Percentiles rank a stretch among this genome's conserved stretches.
These are phyloP conservation scores for Florisuga fusca DNA, from an alignment of 2,797 vertebrate species.

Conservation along the genomic window DNA sequence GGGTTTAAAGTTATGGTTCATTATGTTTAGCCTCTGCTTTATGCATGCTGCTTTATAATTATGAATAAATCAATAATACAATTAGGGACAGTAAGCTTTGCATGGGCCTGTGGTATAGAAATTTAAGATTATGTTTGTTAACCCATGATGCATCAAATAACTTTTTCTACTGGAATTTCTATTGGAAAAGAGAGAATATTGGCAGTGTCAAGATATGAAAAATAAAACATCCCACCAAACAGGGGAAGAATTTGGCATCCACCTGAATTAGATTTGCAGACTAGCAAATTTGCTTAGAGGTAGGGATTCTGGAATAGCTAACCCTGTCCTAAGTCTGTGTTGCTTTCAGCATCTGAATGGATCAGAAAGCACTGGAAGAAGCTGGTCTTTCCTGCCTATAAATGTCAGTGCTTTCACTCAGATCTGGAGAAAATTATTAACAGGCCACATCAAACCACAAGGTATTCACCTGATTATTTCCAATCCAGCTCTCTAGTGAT, in stretches of 20 bases:
- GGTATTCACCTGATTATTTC: not conserved
- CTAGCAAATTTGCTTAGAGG: not conserved
- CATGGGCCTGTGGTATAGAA: slow-evolving; percentile 16
- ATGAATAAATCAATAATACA: slow-evolving; percentile 78
- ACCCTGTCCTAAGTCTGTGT: not conserved
- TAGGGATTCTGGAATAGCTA: not conserved
- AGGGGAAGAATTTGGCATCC: not conserved
- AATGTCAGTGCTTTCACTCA: not conserved
- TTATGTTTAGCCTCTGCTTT: slow-evolving; percentile 72
- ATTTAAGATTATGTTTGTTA: slow-evolving; percentile 36
- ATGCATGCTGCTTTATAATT: slow-evolving; percentile 59
- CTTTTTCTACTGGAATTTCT: not conserved
- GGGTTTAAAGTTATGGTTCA: slow-evolving; percentile 49
- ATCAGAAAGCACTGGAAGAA: not conserved
- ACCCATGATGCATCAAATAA: not conserved
- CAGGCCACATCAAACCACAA: not conserved
- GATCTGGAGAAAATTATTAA: not conserved
- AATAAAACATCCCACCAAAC: not conserved
- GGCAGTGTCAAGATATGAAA: not conserved
- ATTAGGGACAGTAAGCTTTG: slow-evolving; percentile 47
- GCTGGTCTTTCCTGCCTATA: not conserved
- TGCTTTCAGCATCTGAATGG: not conserved
- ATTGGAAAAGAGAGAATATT: not conserved
- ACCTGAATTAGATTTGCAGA: not conserved
- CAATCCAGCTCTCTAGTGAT: not conserved